These are phyloP conservation scores for Leucophenga montana DNA, from an alignment of 2,888 invertebrate species.

Conservation along the genomic window DNA sequence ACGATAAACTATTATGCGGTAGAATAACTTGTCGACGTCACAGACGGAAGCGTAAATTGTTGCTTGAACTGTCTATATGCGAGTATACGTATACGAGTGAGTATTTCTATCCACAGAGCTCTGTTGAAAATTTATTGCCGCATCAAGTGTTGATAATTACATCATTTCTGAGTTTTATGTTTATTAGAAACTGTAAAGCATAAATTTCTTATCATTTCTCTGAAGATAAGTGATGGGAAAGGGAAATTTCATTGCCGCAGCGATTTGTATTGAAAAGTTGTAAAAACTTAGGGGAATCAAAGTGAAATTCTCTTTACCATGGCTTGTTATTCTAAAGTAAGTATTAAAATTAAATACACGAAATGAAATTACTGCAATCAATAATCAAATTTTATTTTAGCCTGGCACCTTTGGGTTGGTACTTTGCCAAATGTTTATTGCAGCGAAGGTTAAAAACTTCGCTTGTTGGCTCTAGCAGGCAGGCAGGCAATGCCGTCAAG, in stretches of 20 bases:
- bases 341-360: neutral
- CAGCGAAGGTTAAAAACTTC: constrained; percentile 16
- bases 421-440: constrained; percentile 17
- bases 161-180: constrained; percentile 19
- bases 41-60: constrained; percentile 15
- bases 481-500: constrained; percentile 3
- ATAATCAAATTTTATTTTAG: constrained; percentile 58
- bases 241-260: constrained; percentile 3
- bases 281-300: neutral
- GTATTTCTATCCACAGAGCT: too few relatives aligned
- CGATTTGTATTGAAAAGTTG: neutral
- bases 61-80: neutral
- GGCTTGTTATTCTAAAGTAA: too few relatives aligned
- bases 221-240: constrained; percentile 5
- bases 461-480: neutral
- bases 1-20: neutral
- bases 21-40: constrained; percentile 1
- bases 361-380: constrained; percentile 57
- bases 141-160: constrained; percentile 13
- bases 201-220: constrained; percentile 3
- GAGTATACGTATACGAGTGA: neutral
- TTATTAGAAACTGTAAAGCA: constrained; percentile 26
- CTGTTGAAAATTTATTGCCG: constrained; percentile 2
- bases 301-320: too few relatives aligned
- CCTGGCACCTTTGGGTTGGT: constrained; percentile 48